Evolutionary conservation across 1,140 invertebrate genomes (phyloP), one percentile per base, ranked within the genome.

Genomic region (Patella vulgata): DNA sequence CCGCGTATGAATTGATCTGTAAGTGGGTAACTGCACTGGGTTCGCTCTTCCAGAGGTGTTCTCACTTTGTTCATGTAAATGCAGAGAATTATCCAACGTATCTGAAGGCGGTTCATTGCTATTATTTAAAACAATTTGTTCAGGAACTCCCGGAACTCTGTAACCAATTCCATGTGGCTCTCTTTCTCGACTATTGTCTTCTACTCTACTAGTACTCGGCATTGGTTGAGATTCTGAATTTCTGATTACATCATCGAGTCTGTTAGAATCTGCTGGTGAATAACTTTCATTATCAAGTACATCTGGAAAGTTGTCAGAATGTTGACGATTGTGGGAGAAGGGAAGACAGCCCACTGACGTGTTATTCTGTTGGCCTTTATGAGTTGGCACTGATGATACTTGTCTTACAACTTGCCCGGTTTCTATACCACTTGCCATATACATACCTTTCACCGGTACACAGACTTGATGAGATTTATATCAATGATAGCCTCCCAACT

Each of bases 1-100:
- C 25, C 70, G 61, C 31, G 71, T 74, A 39, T 58, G 63, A 50
- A 70, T 68, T 33, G 56, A 68, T 40, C 59, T 55, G 14, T 42
- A 40, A 23, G 57, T 53, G 39, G 57, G 61, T 51, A 60, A 44
- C 14, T 50, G 57, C n/a, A 43, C 42, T 39, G 40, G 21, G 39
- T 40, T 23, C 23, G 44, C 19, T 39, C n/a, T n/a, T 27, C 46
- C 23, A 23, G 43, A 12, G 39, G 28, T 23, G 52, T 27, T 46
- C 58, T 53, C 54, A 62, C 17, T 39, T 54, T 19, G 59, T 51
- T 39, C 50, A 27, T 5, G 2, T 23, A 14, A 9, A 43, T 17
- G 12, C 27, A 11, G 59, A 61, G 14, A 40, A 27, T 8, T 30
- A 33, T 12, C 31, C 36, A 19, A n/a, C 28, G 48, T 9, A 40